Evolutionary conservation across 2,113 vertebrate genomes (phyloP), one percentile per base, ranked within the genome.

Genomic region (Gopherus evgoodei): DNA sequence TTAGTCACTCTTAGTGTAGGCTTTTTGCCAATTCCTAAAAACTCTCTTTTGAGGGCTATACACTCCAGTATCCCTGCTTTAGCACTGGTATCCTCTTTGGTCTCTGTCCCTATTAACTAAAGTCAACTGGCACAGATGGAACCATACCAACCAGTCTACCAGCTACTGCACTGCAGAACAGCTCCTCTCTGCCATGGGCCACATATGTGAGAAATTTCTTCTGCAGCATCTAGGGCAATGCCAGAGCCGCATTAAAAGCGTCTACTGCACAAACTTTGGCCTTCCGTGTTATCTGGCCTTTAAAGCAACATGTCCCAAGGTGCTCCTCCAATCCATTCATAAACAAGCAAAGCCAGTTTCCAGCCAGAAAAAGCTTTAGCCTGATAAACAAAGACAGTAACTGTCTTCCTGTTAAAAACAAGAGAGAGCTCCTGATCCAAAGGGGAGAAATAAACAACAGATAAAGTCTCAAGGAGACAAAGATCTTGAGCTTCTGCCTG

Each of bases 181-280:
- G 57, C 29, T 8, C 0, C 87, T 72, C 87, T 62, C 82, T 65
- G 75, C 31, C 42, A 47, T 0, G 21, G 35, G 65, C 75, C 53
- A 81, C 0, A 0, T 4, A 27, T 0, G 10, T 0, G 0, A 57
- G 49, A 27, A 17, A 19, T 52, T 86, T 59, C 83, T 95, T 56
- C 57, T 83, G 19, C 79, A 83, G 49, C 4, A n/a, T 19, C 29
- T 65, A 87, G 47, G 53, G 9, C 57, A 82, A 89, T 93, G 57
- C 83, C 49, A 80, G 85, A 87, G 79, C 59, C 22, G 42, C 44
- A 13, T 29, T 81, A 42, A 25, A 21, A 87, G 38, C 1, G 0
- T 69, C 57, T 59, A 87, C 38, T 56, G 57, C 21, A 25, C 53
- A 19, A 5, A 29, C 84, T 69, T 44, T 54, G 65, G 84, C 57